phyloP scores from a whole-genome alignment of 2,888 invertebrate genomes.

The Digitonthophagus gazella region DNA sequence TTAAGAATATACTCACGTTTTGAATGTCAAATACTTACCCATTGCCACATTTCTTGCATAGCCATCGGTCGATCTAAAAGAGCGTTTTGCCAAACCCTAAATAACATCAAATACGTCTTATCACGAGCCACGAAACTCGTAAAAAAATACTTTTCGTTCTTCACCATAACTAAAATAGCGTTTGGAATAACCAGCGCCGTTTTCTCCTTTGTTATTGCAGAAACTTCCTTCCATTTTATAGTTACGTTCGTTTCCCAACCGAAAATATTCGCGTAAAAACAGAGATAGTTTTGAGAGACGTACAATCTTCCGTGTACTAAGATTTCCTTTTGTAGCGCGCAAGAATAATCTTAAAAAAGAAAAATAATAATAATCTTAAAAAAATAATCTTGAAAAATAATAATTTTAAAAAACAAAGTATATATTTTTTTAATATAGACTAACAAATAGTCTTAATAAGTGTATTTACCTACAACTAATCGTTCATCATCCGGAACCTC shows the following conservation, averaged over 20 bases:
- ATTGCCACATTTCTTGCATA: conserved; percentile 83
- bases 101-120: conserved; percentile 93
- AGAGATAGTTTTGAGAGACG: conserved; percentile 91
- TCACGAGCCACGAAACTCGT: conserved; percentile 93
- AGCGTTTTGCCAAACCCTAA: conserved; percentile 94
- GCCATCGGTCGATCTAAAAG: conserved; percentile 85
- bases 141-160: conserved; percentile 85
- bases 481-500: conserved; percentile 88
- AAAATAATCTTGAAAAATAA: conserved; percentile 1
- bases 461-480: conserved; percentile 77
- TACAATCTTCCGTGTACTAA: conserved; percentile 93
- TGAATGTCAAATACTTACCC: too few relatives aligned
- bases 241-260: conserved; percentile 90
- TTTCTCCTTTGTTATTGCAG: conserved; percentile 92
- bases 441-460: conserved; percentile 2
- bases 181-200: conserved; percentile 94
- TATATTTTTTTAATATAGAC: conserved; percentile 8
- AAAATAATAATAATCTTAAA: conserved; percentile 25
- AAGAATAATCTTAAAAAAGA: conserved; percentile 82
- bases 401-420: too few relatives aligned
- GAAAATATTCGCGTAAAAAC: conserved; percentile 97
- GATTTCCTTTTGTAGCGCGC: conserved; percentile 95
- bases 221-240: conserved; percentile 87
- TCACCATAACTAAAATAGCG: conserved; percentile 84
- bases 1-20: too few relatives aligned